phyloP scores from a whole-genome alignment of 2,113 vertebrate genomes.

The Sinocyclocheilus anophthalmus region DNA sequence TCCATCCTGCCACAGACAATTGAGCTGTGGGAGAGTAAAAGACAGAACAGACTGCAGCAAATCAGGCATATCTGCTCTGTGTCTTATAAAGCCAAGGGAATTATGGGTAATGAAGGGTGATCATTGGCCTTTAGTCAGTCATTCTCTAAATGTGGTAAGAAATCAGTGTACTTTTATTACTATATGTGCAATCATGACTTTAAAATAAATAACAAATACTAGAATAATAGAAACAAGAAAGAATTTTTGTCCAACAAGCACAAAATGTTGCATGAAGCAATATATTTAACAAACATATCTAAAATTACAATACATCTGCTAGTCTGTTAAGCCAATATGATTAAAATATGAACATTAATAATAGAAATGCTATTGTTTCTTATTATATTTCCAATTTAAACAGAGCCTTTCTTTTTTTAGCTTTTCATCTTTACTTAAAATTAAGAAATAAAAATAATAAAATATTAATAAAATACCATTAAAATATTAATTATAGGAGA shows the following conservation, averaged over 20 bases:
- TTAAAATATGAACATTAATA: background rate
- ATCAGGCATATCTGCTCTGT: conserved; percentile 33
- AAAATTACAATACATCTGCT: background rate
- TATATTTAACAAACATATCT: too few species aligned
- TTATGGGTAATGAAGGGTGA: conserved; percentile 35
- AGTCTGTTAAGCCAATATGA: background rate
- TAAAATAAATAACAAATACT: too few species aligned
- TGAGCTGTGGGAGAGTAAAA: conserved; percentile 51
- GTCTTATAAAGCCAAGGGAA: conserved; percentile 39
- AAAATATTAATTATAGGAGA: background rate
- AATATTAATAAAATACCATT: background rate
- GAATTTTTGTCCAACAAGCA: background rate
- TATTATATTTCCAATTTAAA: background rate
- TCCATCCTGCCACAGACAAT: conserved; percentile 59
- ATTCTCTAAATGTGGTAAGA: background rate
- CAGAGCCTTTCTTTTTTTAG: background rate
- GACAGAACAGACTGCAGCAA: conserved; percentile 29
- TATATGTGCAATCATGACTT: too few species aligned
- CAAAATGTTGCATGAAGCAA: background rate
- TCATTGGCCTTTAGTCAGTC: conserved; percentile 29
- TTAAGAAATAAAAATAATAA: background rate
- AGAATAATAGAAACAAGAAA: too few species aligned
- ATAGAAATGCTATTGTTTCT: too few species aligned
- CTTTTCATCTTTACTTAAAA: background rate
- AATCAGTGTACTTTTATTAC: conserved; percentile 12